Evolutionary conservation across 2,888 invertebrate genomes (phyloP).

Genomic region (Nasonovia ribisnigri): DNA sequence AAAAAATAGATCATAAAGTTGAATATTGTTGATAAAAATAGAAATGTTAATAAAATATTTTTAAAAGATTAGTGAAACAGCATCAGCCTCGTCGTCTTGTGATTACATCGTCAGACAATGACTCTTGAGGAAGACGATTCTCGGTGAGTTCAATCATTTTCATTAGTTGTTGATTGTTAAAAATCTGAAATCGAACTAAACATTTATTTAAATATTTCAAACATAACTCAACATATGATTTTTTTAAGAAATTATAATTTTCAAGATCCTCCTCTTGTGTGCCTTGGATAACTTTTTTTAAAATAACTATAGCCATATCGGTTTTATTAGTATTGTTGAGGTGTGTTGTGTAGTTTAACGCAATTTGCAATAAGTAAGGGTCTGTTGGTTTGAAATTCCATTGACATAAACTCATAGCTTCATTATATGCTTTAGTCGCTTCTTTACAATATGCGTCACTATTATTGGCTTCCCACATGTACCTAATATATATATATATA

Average conservation of each 20-base stretch:
- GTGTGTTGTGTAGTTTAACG: background rate
- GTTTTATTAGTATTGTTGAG: background rate
- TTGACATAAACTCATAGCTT: background rate
- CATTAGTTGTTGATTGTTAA: background rate
- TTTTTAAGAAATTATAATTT: background rate
- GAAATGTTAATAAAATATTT: background rate
- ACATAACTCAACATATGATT: background rate
- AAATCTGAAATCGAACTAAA: background rate
- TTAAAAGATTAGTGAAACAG: background rate
- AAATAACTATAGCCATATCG: background rate
- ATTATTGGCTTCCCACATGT: background rate
- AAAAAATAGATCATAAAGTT: background rate
- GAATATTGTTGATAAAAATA: background rate
- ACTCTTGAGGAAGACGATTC: background rate
- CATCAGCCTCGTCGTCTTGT: background rate
- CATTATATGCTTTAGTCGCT: background rate
- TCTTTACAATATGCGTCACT: background rate
- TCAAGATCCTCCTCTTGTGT: background rate
- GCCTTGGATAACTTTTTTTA: background rate
- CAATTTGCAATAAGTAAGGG: background rate
- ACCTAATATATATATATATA: background rate
- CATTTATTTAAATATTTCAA: background rate
- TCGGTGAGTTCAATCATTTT: background rate
- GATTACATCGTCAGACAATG: background rate
- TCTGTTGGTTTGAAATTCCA: constrained; percentile 26